phyloP scores from a whole-genome alignment of 2,888 invertebrate species.

The Scaeva pyrastri region DNA sequence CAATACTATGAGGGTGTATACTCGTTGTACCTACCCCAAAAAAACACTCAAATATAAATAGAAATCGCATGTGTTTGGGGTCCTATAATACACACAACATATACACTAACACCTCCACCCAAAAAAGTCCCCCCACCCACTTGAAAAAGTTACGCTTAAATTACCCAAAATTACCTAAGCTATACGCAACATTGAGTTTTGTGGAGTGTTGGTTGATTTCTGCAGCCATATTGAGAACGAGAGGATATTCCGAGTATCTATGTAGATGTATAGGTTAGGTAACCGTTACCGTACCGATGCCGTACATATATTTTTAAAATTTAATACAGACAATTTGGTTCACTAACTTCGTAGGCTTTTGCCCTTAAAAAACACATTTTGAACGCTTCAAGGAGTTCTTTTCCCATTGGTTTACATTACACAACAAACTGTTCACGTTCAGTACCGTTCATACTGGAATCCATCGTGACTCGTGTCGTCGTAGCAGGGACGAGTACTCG shows the following conservation, averaged over 20 bases:
- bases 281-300: not conserved
- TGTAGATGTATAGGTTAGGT: not conserved
- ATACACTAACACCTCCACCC: not conserved
- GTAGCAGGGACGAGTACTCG: no score
- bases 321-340: conserved; percentile 36
- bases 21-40: not conserved
- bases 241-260: not conserved
- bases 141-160: conserved; percentile 12
- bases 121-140: not conserved
- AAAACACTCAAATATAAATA: not conserved
- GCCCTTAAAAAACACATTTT: conserved; percentile 15
- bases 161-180: conserved; percentile 36
- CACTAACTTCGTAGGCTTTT: conserved; percentile 29
- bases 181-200: conserved; percentile 31
- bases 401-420: conserved; percentile 29
- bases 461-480: no score
- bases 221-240: not conserved
- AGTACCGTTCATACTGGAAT: no score
- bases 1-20: no score
- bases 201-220: conserved; percentile 30
- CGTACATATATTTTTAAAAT: conserved; percentile 33
- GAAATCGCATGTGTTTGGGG: not conserved
- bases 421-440: not conserved
- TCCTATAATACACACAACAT: no score
- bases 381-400: conserved; percentile 37